Base-by-base conservation (phyloP, 2,888 invertebrate genomes). In the Graphium colonna region DNA sequence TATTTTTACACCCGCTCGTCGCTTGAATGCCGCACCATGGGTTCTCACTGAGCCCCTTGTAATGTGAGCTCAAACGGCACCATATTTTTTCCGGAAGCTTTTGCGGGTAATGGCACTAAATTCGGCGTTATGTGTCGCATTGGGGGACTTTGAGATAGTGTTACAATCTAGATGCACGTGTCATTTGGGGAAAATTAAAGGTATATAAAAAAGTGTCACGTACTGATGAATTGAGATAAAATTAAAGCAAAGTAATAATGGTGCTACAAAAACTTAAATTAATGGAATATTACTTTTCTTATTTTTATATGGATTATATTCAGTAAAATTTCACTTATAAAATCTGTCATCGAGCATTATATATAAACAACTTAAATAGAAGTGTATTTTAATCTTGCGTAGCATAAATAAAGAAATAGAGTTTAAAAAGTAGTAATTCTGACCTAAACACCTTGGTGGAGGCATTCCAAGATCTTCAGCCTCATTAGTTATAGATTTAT, bases 31-130 rank as follows among this genome's bases (percentile, higher is more conserved):
- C 71, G 58, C 47, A 58, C 76, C 74, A 61, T 58, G 67, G 67
- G 72, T 75, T 73, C 71, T 68, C 70, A 60, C 68, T 72, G 70
- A 79, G 78, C 81, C 76, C 36, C 74, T 78, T 83, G 79, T 83
- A 82, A 85, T 79, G 76, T 75, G 75, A 79, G 79, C 80, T 81
- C 78, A 81, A 84, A 84, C 79, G 75, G 73, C 71, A 75, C 82
- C 86, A 82, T 86, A 85, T 86, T 86, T 86, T 82, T 85, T 80
- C 75, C 72, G 68, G 71, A 67, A 79, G 79, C 83, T 79, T 82
- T 82, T 79, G 79, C 69, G 77, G 77, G 72, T 74, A 76, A 77
- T 72, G 71, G 71, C 71, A 79, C 71, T 81, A 79, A 81, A 83
- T 82, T 84, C 64, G 70, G 71, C 67, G 71, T 73, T 71, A 69